Evolutionary conservation across 2,797 vertebrate species (phyloP).

Genomic region (Oophaga sylvatica): DNA sequence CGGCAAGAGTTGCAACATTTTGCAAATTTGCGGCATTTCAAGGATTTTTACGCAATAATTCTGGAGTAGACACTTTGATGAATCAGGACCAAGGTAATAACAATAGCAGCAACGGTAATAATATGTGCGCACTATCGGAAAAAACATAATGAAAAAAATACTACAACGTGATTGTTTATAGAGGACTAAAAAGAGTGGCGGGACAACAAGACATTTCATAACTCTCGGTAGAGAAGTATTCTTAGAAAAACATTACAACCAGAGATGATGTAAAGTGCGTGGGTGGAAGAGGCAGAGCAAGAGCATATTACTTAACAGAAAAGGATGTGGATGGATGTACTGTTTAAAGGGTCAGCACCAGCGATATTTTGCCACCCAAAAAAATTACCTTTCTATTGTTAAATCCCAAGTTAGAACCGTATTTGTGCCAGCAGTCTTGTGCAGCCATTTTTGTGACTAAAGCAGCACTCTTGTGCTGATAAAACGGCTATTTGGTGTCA

Average conservation of each 20-base stretch:
- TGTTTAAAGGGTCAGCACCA: slow-evolving; percentile 15
- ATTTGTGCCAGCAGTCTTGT: not conserved
- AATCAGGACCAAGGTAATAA: no score
- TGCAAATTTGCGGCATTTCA: no score
- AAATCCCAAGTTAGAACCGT: not conserved
- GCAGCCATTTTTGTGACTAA: no score
- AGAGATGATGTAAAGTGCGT: slow-evolving; percentile 48
- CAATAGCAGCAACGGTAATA: not conserved
- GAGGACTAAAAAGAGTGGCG: slow-evolving; percentile 3
- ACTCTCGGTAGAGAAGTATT: slow-evolving; percentile 60
- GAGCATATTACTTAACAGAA: slow-evolving; percentile 34
- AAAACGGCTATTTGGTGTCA: no score
- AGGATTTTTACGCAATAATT: no score
- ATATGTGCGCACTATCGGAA: not conserved
- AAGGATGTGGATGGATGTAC: not conserved
- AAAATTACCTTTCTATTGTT: not conserved
- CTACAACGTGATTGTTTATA: not conserved
- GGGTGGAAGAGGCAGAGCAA: slow-evolving; percentile 35
- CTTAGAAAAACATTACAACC: slow-evolving; percentile 39
- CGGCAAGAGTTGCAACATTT: no score
- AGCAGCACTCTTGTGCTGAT: no score
- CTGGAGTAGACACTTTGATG: no score
- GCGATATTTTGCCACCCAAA: not conserved
- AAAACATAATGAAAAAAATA: not conserved
- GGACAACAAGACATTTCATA: slow-evolving; percentile 61